Conservation (phyloP, 23 tunicate species). For the Oikopleura albicans region DNA sequence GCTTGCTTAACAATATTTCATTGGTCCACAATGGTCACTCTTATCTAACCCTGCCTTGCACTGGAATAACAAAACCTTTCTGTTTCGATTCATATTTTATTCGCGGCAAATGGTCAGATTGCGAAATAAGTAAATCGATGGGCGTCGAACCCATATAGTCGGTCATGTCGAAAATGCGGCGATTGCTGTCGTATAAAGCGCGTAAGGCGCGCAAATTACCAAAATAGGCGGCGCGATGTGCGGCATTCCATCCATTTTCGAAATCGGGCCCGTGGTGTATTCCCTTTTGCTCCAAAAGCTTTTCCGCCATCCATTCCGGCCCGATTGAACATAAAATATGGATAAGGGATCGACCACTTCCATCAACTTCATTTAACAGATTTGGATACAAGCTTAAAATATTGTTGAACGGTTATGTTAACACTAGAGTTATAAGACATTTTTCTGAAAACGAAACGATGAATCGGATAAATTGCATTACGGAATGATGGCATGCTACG, state of each 20-base stretch:
- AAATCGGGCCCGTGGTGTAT: background rate
- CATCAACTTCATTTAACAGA: background rate
- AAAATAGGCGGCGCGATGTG: slow-evolving; percentile 12
- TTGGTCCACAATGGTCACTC: too few relatives aligned
- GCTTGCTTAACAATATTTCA: too few relatives aligned
- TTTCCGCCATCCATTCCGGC: background rate
- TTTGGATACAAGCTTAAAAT: slow-evolving; percentile 1
- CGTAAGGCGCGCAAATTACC: background rate
- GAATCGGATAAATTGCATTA: too few relatives aligned
- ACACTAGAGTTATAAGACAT: too few relatives aligned
- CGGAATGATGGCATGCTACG: too few relatives aligned
- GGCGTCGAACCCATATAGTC: background rate
- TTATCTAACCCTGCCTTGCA: too few relatives aligned
- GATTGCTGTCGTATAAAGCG: background rate
- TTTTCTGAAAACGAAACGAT: too few relatives aligned
- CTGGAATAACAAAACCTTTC: too few relatives aligned
- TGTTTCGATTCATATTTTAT: background rate
- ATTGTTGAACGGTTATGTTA: too few relatives aligned
- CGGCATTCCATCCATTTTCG: slow-evolving; percentile 11
- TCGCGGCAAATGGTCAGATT: background rate
- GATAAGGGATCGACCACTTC: background rate
- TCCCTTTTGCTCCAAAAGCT: background rate
- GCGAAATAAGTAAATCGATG: background rate
- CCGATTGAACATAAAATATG: background rate
- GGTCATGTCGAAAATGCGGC: background rate